phyloP scores from a whole-genome alignment of 2,888 invertebrate species.

The Eupelmus urozonus region DNA sequence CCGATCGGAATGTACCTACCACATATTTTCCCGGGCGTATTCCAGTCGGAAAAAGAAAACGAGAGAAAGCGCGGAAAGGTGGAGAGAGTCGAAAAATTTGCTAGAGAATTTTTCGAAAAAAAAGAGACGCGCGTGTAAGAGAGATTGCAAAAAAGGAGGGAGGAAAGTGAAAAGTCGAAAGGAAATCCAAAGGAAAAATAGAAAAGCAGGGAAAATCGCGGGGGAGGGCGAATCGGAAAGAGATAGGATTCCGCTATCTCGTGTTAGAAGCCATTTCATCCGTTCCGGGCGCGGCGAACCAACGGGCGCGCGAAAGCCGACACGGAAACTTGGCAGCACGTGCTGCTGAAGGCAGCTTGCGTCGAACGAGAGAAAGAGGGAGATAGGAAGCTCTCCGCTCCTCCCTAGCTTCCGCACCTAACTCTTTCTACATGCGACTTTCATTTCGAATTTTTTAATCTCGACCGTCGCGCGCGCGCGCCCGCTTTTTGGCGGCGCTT shows the following conservation, averaged over 20 bases:
- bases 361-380: no score
- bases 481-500: background rate
- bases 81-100: conserved; percentile 4
- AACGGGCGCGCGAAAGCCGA: conserved; percentile 56
- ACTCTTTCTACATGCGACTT: conserved; percentile 54
- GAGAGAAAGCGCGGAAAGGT: background rate
- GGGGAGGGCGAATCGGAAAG: conserved; percentile 18
- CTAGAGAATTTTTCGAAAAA: background rate
- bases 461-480: conserved; percentile 2
- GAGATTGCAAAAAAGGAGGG: conserved; percentile 17
- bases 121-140: background rate
- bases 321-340: conserved; percentile 54
- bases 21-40: no score
- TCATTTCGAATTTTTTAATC: conserved; percentile 60
- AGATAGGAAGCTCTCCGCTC: conserved; percentile 21
- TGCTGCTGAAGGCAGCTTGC: conserved; percentile 52
- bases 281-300: conserved; percentile 57
- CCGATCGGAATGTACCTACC: conserved; percentile 55
- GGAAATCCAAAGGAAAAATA: background rate
- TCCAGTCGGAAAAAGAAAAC: background rate
- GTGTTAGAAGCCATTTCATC: conserved; percentile 57
- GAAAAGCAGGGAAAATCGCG: conserved; percentile 17
- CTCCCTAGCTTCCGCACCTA: conserved; percentile 1
- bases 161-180: background rate
- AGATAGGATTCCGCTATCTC: conserved; percentile 51